Evolutionary conservation across 2,888 invertebrate species (phyloP), one percentile per base, ranked within the genome.

Genomic region (Lasioglossum zephyrum): DNA sequence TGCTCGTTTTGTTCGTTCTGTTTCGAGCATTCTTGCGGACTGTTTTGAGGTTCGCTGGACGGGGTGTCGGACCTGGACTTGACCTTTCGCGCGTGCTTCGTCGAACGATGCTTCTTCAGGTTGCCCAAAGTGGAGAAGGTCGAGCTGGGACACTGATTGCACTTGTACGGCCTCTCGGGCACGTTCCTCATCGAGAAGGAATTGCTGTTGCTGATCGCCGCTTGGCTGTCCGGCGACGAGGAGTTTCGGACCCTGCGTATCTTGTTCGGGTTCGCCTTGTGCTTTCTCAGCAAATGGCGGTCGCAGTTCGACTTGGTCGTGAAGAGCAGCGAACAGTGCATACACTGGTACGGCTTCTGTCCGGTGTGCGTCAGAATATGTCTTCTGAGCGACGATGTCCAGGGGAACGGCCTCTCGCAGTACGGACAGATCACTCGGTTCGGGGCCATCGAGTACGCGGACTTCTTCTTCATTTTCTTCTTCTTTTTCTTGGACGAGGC

Each of bases 241-340:
- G 92, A 92, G 60, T 93, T 94, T 70, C 93, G 90, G 3, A 89
- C 87, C 0, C 92, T 88, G 0, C 92, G 89, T 22, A 92, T 87
- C 57, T 92, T 93, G 66, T 92, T 95, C 92, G 39, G 95, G 93
- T 66, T 95, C 87, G 96, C 96, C 85, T 97, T 97, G 93, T 99
- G 99, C 93, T 99, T 99, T 60, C 99, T 96, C 78, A 98, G 95
- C 84, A 99, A 95, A 95, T 99, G 99, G 18, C 99, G 97, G 94
- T 99, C 99, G 95, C 99, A 98, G 95, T 99, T 99, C 13, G 99
- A 99, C 95, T 99, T 99, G 0, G 99, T 99, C 57, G 99, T 99
- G 95, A 99, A 99, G 1, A 98, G 97, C 13, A 99, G 96, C 0
- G 98, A 98, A 94, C 99, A 99, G 93, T 98, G 97, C 0, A 98